Conservation (phyloP, 2,888 invertebrate genomes). For the Ceraclea dissimilis region DNA sequence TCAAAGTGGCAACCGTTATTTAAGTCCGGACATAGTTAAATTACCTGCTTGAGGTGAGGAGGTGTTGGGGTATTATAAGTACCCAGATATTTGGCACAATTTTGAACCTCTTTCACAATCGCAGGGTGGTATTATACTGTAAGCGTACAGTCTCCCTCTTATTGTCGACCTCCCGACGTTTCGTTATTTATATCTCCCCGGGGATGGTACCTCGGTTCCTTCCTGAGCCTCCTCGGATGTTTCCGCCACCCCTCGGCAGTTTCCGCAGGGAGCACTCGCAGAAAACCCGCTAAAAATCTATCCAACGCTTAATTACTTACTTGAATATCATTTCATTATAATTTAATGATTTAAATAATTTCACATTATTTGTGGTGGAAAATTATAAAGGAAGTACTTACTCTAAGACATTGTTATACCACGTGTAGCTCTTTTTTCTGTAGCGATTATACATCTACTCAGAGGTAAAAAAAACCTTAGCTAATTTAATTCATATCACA, state of each 20-base stretch:
- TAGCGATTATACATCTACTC: no score
- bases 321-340: background rate
- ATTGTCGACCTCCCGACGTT: slow-evolving; percentile 2
- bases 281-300: slow-evolving; percentile 10
- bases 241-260: slow-evolving; percentile 14
- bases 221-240: slow-evolving; percentile 5
- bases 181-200: slow-evolving; percentile 21
- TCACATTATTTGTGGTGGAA: background rate
- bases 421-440: no score
- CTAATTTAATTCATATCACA: no score
- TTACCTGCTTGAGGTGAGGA: no score
- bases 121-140: background rate
- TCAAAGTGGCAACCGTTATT: no score
- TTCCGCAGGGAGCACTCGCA: slow-evolving; percentile 8
- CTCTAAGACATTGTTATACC: no score
- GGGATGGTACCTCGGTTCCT: slow-evolving; percentile 2
- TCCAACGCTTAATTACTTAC: background rate
- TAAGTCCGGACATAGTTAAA: no score
- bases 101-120: no score
- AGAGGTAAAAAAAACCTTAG: no score
- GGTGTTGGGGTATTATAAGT: no score
- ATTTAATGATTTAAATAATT: background rate
- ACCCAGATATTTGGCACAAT: no score
- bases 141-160: background rate
- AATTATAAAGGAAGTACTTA: no score